Conservation (phyloP, 1,140 invertebrate genomes). For the Leguminivora glycinivorella region DNA sequence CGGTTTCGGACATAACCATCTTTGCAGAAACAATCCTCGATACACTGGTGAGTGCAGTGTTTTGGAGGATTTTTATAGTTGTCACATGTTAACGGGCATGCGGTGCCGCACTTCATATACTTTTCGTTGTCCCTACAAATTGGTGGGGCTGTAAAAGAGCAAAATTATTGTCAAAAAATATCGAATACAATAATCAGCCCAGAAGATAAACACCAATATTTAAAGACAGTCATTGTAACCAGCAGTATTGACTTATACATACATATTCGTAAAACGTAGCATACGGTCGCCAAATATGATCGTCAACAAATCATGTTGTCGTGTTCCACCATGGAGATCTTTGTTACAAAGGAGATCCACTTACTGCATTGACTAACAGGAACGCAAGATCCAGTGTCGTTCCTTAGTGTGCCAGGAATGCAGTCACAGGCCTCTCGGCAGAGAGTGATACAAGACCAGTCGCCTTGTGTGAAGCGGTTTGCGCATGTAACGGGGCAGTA, state of each 20-base stretch:
- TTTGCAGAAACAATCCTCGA: constrained; percentile 34
- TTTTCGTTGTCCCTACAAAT: constrained; percentile 23
- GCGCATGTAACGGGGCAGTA: constrained; percentile 24
- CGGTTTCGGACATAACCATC: constrained; percentile 33
- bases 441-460: background rate
- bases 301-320: no score
- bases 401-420: constrained; percentile 20
- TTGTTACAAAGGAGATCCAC: background rate
- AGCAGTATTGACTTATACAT: no score
- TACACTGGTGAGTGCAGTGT: constrained; percentile 19
- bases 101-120: constrained; percentile 30
- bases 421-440: constrained; percentile 29
- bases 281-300: no score
- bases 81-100: constrained; percentile 33
- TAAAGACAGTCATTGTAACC: no score
- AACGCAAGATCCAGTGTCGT: constrained; percentile 27
- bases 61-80: constrained; percentile 26
- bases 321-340: no score
- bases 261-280: no score
- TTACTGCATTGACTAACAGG: constrained; percentile 26
- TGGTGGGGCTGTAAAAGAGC: constrained; percentile 17
- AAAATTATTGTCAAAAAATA: background rate
- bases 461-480: constrained; percentile 13
- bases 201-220: no score
- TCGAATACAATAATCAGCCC: no score